A percentile compares a stretch with the other conserved stretches of the same genome.
Evolutionary conservation across 2,888 invertebrate genomes (phyloP).

Genomic region (Leptarthrus brevirostris): DNA sequence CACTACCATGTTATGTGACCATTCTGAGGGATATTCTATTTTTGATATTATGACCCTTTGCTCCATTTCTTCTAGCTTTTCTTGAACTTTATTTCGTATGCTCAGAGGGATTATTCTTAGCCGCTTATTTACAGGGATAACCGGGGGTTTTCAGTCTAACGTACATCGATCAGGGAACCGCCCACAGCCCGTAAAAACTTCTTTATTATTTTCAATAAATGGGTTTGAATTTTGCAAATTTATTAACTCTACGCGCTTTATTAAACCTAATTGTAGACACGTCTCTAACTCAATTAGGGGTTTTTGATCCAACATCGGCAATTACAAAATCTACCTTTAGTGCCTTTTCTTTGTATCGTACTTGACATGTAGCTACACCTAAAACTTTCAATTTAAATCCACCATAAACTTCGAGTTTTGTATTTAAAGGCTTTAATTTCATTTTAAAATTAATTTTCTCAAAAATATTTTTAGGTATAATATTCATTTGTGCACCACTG

Average conservation of each 20-base stretch:
- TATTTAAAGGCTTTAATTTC: no score
- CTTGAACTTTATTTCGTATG: background rate
- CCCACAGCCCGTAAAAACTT: background rate
- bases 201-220: background rate
- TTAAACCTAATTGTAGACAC: background rate
- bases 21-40: no score
- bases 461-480: background rate
- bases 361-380: background rate
- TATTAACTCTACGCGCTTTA: no score
- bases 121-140: background rate
- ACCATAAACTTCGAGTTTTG: background rate
- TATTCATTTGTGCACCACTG: background rate
- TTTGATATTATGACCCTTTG: background rate
- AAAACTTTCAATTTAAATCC: background rate
- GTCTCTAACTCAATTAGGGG: background rate
- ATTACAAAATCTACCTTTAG: no score
- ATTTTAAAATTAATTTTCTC: background rate
- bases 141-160: background rate
- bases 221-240: rapidly evolving
- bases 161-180: background rate
- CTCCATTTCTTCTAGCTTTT: background rate
- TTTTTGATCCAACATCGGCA: no score
- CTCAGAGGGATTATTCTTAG: background rate
- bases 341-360: background rate
- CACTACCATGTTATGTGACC: constrained; percentile 70